Conservation (phyloP, 2,113 vertebrate genomes). For the Vireo altiloquus region DNA sequence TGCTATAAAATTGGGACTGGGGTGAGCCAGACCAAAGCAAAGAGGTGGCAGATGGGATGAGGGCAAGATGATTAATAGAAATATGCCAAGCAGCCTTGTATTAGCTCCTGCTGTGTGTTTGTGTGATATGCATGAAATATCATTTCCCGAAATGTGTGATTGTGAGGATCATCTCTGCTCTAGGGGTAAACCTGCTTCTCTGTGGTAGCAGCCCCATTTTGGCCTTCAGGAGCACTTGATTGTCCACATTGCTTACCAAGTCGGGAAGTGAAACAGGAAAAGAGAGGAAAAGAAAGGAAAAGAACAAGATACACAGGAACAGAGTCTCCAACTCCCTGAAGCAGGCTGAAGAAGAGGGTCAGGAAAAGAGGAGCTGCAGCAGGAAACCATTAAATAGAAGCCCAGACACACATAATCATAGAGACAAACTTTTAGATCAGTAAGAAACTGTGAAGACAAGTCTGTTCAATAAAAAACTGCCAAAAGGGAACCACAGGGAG, state of each 20-base stretch:
- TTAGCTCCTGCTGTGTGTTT: not conserved
- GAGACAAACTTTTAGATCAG: not conserved
- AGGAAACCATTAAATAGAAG: not conserved
- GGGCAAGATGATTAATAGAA: not conserved
- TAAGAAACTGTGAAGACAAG: not conserved
- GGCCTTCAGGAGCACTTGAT: not conserved
- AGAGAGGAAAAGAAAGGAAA: not conserved
- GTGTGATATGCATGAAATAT: not conserved
- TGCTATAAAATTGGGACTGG: not conserved
- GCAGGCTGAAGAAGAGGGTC: not conserved
- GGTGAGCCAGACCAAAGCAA: not conserved
- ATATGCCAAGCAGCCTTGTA: not conserved
- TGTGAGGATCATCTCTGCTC: not conserved
- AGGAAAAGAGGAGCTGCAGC: not conserved
- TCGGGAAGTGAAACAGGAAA: not conserved
- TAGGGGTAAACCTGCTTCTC: not conserved
- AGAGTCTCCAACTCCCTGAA: not conserved
- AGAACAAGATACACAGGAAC: not conserved
- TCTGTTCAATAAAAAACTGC: not conserved
- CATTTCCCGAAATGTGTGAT: not conserved
- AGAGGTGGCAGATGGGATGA: slow-evolving; percentile 1
- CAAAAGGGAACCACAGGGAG: not conserved
- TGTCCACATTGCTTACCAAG: not conserved
- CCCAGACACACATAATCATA: not conserved
- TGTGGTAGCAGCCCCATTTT: fast-evolving